These are phyloP conservation scores for Myodes glareolus DNA, from an alignment of 2,113 vertebrate species.

Conservation along the genomic window DNA sequence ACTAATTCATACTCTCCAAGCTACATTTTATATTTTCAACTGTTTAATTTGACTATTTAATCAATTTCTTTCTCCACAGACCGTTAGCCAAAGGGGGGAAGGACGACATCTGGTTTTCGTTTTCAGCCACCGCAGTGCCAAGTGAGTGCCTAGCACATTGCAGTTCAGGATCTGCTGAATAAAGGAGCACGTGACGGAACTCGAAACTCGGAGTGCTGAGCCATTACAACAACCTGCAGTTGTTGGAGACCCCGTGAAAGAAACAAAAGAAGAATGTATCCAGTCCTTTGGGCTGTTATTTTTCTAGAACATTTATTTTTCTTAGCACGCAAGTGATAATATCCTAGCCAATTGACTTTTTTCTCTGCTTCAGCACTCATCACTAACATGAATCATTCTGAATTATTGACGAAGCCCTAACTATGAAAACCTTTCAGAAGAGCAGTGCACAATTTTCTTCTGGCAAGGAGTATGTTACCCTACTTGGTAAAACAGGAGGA, in stretches of 20 bases:
- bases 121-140: conserved; percentile 40
- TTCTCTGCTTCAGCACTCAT: conserved; percentile 58
- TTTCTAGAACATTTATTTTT: conserved; percentile 52
- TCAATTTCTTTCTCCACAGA: conserved; percentile 46
- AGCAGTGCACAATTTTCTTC: not conserved
- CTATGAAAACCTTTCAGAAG: conserved; percentile 5
- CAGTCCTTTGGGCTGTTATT: not conserved
- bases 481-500: conserved; percentile 12
- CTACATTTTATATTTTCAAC: conserved; percentile 52
- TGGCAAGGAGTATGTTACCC: not conserved
- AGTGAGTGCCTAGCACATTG: not conserved
- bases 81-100: not conserved
- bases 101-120: conserved; percentile 45
- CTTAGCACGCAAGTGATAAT: conserved; percentile 51
- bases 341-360: conserved; percentile 5
- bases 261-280: conserved; percentile 25
- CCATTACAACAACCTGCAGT: not conserved
- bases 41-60: conserved; percentile 64
- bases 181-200: not conserved
- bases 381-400: conserved; percentile 51
- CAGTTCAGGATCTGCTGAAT: conserved; percentile 3
- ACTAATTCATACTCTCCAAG: conserved; percentile 33
- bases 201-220: not conserved
- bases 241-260: conserved; percentile 27
- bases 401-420: conserved; percentile 53